Evolutionary conservation across 2,888 invertebrate genomes (phyloP), one percentile per base, ranked within the genome.

Genomic region (Agrilus biguttatus): DNA sequence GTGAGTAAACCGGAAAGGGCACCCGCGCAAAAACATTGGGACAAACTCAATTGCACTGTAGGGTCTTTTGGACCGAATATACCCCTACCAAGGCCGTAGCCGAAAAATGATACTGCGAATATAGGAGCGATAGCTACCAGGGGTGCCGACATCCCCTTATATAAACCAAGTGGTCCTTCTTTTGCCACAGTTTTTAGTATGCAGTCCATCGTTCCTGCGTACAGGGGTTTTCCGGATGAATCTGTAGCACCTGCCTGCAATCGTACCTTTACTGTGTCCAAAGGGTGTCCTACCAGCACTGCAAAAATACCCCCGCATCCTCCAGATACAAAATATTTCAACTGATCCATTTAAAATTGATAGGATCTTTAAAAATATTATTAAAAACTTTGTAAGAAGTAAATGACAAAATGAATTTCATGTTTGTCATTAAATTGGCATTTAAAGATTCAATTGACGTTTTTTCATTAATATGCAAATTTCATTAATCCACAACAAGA

Each of bases 241-340:
- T 85, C 81, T 37, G 74, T 61, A 1, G 91, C 83, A 85, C 90
- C 90, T 23, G 93, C 93, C 71, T 96, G 95, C 37, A 48, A 36
- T 36, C 60, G 61, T 62, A 80, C 80, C 76, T 88, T 89, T 46
- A 89, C 84, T 2, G 97, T 98, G 66, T 98, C 97, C 65, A 98
- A 77, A 2, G 98, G 98, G 71, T 98, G 97, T 7, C 98, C 97
- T 4, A 88, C 81, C 39, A 92, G 65, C 37, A 98, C 95, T 36
- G 92, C 87, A 59, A 96, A 98, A 48, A 93, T 78, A 49, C 98
- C 97, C 40, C 96, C 96, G 64, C 93, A 88, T 41, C 96, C 96
- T 41, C 98, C 98, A 57, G 93, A 87, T 21, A 97, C 58, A 60
- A 98, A 97, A 64, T 95, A 93, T 39, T 40, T 21, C 4, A 42